Conservation (phyloP, 1,140 invertebrate genomes). For the Apis dorsata region DNA sequence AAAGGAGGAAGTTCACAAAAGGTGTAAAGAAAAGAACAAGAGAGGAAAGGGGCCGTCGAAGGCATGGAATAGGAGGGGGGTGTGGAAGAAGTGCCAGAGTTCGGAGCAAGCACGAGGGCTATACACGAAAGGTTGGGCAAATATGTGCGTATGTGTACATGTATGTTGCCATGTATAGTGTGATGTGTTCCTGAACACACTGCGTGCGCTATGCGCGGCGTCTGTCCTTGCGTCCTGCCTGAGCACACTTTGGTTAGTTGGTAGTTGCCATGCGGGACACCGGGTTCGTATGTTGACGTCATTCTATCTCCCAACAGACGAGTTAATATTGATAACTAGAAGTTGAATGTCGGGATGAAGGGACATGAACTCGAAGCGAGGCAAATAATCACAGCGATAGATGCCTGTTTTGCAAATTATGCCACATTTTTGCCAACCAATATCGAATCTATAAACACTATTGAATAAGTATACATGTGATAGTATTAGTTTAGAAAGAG, state of each 20-base stretch:
- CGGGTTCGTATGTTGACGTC: conserved; percentile 69
- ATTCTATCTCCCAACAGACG: conserved; percentile 69
- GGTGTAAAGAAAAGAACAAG: conserved; percentile 35
- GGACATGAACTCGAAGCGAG: conserved; percentile 1
- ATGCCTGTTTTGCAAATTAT: no score
- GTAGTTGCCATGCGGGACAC: conserved; percentile 75
- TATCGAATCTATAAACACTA: no score
- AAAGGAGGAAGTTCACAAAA: conserved; percentile 42
- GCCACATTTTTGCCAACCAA: no score
- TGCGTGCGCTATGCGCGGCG: conserved; percentile 31
- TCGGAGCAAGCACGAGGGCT: conserved; percentile 25
- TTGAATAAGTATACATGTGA: no score
- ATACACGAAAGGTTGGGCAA: not conserved
- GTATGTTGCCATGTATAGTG: no score
- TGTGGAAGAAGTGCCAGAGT: not conserved
- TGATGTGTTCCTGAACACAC: conserved; percentile 22
- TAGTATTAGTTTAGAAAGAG: no score
- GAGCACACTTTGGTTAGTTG: conserved; percentile 3
- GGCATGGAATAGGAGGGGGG: not conserved
- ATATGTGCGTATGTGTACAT: not conserved
- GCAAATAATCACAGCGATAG: no score
- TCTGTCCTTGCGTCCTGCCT: conserved; percentile 66
- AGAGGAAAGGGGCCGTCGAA: not conserved
- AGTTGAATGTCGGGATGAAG: conserved; percentile 41
- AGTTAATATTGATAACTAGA: conserved; percentile 76